Evolutionary conservation across 2,797 vertebrate species (phyloP).

Genomic region (Zonotrichia albicollis): DNA sequence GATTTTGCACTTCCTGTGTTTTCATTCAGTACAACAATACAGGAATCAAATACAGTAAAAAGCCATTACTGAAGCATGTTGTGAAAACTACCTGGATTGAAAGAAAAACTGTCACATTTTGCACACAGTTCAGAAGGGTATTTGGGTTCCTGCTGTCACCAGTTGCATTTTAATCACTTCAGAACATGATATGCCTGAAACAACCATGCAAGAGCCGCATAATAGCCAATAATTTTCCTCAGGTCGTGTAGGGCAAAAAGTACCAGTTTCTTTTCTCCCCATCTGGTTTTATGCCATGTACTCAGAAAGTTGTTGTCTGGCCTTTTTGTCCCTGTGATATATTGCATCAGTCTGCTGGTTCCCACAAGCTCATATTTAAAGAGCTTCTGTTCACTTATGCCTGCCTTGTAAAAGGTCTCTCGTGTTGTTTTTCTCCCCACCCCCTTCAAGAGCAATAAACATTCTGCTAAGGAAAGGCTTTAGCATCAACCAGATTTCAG

Average conservation of each 20-base stretch:
- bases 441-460: constrained; percentile 28
- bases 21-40: background rate
- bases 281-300: constrained; percentile 21
- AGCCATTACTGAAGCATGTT: background rate
- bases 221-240: constrained; percentile 31
- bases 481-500: constrained; percentile 36
- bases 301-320: background rate
- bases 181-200: constrained; percentile 5
- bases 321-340: background rate
- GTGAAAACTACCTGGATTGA: background rate
- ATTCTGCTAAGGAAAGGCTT: constrained; percentile 5
- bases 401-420: background rate
- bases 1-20: background rate
- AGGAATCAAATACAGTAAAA: background rate
- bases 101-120: constrained; percentile 26
- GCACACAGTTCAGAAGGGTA: constrained; percentile 18
- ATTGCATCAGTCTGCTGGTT: constrained; percentile 1
- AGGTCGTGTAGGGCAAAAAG: constrained; percentile 21
- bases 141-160: constrained; percentile 19
- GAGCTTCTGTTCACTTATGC: constrained; percentile 31
- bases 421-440: background rate
- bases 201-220: background rate
- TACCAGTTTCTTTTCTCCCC: constrained; percentile 7
- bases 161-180: constrained; percentile 44
- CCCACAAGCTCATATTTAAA: constrained; percentile 40